Evolutionary conservation across 1,140 invertebrate species (phyloP).

Genomic region (Lerema accius): DNA sequence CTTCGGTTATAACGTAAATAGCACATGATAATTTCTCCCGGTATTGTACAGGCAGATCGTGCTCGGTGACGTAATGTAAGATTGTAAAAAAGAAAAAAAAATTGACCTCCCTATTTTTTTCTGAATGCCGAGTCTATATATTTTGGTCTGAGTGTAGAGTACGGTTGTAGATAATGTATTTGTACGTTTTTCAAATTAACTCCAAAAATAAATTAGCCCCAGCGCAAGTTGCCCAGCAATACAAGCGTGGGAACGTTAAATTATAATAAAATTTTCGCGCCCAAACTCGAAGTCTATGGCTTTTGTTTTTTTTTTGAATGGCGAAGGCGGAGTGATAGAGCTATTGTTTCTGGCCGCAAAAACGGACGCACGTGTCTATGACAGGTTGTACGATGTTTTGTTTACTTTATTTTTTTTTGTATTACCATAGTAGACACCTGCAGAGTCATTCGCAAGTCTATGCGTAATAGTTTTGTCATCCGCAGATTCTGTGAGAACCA

Average conservation of each 20-base stretch:
- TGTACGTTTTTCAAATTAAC: background rate
- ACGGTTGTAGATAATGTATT: too few relatives aligned
- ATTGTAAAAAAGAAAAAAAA: too few relatives aligned
- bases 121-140: too few relatives aligned
- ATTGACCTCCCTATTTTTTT: too few relatives aligned
- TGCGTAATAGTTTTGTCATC: constrained; percentile 55
- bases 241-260: constrained; percentile 52
- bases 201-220: background rate
- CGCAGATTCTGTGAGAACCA: constrained; percentile 50
- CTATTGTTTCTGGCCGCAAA: constrained; percentile 66
- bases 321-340: constrained; percentile 44
- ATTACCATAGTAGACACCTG: constrained; percentile 58
- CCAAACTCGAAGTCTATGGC: constrained; percentile 47
- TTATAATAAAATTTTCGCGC: constrained; percentile 51
- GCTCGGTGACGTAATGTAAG: too few relatives aligned
- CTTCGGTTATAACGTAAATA: too few relatives aligned
- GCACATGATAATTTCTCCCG: too few relatives aligned
- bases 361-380: constrained; percentile 71
- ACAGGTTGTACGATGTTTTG: constrained; percentile 57
- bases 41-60: too few relatives aligned
- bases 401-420: constrained; percentile 56
- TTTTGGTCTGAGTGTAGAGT: too few relatives aligned
- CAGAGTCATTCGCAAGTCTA: constrained; percentile 53
- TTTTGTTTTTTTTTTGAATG: constrained; percentile 48
- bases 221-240: background rate